These are phyloP conservation scores for Eudemis profundana DNA, from an alignment of 2,888 invertebrate genomes.

Conservation along the genomic window DNA sequence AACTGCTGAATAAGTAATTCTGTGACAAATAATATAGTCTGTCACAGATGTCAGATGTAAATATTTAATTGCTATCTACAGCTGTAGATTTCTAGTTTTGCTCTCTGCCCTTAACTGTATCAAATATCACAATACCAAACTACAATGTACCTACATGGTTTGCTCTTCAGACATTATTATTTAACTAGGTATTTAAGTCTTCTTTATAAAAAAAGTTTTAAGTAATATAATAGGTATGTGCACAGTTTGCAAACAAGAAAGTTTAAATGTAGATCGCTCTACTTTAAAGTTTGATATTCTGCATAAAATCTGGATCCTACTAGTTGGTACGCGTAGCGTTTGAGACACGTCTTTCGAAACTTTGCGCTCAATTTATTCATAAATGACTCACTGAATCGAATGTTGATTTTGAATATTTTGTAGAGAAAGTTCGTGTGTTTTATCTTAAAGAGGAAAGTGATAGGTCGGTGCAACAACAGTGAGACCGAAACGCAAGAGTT, in stretches of 20 bases:
- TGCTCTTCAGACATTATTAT: no score
- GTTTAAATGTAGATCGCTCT: background rate
- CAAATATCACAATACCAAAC: no score
- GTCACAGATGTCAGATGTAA: background rate
- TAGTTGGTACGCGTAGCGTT: background rate
- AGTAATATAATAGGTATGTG: background rate
- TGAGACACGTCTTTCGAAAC: background rate
- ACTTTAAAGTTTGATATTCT: slow-evolving; percentile 5
- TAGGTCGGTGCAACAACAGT: slow-evolving; percentile 47
- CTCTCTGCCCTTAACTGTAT: no score
- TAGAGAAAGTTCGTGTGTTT: slow-evolving; percentile 64
- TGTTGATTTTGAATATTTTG: slow-evolving; percentile 47
- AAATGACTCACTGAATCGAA: slow-evolving; percentile 43
- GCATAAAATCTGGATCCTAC: slow-evolving; percentile 3
- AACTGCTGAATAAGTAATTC: background rate
- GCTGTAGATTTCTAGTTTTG: background rate
- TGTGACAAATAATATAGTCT: background rate
- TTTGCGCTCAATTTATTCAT: slow-evolving; percentile 21
- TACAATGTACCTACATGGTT: no score
- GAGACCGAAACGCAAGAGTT: slow-evolving; percentile 20
- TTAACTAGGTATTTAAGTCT: no score
- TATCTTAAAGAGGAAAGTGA: slow-evolving; percentile 61
- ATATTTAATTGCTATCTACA: background rate
- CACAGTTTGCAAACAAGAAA: background rate
- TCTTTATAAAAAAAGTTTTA: background rate